phyloP scores from a whole-genome alignment of 1,140 invertebrate genomes.

The Neodiprion pinetum region DNA sequence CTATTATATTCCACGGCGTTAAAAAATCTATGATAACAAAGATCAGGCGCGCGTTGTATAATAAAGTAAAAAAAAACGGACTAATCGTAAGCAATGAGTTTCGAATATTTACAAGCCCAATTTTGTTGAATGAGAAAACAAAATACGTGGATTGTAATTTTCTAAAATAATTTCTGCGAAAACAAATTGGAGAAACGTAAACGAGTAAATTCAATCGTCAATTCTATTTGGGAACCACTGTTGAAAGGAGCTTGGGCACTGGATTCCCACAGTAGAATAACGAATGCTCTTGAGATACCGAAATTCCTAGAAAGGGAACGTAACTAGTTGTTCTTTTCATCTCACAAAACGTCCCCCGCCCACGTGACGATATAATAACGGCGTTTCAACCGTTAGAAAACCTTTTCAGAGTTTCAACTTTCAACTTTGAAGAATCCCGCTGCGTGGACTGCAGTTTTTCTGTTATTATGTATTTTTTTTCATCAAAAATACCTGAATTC shows the following conservation, averaged over 20 bases:
- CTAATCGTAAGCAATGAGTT: too few species aligned
- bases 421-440: background rate
- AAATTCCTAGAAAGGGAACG: background rate
- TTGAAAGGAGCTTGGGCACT: background rate
- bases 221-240: background rate
- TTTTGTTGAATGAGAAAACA: too few species aligned
- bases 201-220: too few species aligned
- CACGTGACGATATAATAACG: background rate
- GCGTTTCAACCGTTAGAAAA: background rate
- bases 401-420: background rate
- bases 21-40: too few species aligned
- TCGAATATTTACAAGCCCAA: too few species aligned
- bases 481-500: too few species aligned
- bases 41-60: too few species aligned
- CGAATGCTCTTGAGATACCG: background rate
- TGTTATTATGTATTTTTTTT: constrained; percentile 1
- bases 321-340: background rate
- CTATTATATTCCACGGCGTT: too few species aligned
- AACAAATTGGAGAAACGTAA: too few species aligned
- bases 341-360: background rate
- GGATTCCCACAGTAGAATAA: background rate
- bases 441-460: background rate
- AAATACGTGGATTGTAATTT: too few species aligned
- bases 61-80: too few species aligned
- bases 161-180: too few species aligned